Percentiles rank a stretch among this genome's conserved stretches.
Evolutionary conservation across 2,797 vertebrate species (phyloP).

Genomic region (Lates japonicus): DNA sequence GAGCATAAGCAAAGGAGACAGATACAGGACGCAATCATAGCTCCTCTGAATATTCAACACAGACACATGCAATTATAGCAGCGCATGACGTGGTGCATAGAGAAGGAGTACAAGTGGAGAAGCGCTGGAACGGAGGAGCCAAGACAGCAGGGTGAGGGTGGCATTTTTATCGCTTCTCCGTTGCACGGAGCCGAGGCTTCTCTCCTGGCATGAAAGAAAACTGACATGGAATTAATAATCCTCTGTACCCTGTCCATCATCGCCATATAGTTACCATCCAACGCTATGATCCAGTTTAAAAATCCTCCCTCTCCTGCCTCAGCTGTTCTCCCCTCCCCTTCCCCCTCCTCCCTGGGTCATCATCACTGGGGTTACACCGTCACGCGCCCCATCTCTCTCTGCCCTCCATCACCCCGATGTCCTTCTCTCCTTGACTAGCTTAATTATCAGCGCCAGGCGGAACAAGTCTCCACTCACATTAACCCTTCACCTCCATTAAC

Average conservation of each 20-base stretch:
- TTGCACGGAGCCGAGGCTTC: conserved; percentile 41
- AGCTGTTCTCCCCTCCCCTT: neutral
- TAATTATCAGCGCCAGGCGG: conserved; percentile 83
- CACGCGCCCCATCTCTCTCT: conserved; percentile 45
- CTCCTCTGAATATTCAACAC: conserved; percentile 73
- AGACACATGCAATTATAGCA: conserved; percentile 76
- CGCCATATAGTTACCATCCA: conserved; percentile 61
- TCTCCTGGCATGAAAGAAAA: conserved; percentile 54
- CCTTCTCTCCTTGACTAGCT: conserved; percentile 63
- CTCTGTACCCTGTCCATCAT: conserved; percentile 73
- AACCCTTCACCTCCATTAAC: conserved; percentile 83
- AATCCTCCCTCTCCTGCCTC: conserved; percentile 49
- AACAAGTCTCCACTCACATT: conserved; percentile 82
- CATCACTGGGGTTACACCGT: conserved; percentile 57
- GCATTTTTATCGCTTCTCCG: conserved; percentile 43
- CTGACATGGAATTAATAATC: conserved; percentile 60
- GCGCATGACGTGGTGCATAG: conserved; percentile 69
- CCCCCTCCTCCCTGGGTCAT: conserved; percentile 37
- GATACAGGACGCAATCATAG: conserved; percentile 60
- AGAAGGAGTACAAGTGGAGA: conserved; percentile 50
- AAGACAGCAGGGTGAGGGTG: conserved; percentile 27
- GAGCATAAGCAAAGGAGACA: conserved; percentile 64
- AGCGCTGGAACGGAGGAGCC: conserved; percentile 31
- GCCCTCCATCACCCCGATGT: conserved; percentile 55
- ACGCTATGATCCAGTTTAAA: conserved; percentile 68